phyloP scores from a whole-genome alignment of 2,888 invertebrate genomes.

The Aporophyla nigra region DNA sequence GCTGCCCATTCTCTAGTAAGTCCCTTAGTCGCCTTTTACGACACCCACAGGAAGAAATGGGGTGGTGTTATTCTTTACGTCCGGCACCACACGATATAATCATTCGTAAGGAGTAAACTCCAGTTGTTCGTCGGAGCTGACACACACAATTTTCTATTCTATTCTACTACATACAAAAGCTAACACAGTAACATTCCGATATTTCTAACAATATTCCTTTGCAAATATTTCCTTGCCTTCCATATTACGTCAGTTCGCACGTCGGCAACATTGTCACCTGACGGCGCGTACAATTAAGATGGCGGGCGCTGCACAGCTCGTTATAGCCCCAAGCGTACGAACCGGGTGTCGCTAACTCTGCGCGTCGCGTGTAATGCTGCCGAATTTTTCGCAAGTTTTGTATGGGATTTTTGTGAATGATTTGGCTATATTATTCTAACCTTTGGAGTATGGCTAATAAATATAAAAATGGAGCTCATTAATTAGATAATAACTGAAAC shows the following conservation, averaged over 20 bases:
- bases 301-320: constrained; percentile 43
- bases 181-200: constrained; percentile 1
- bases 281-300: constrained; percentile 47
- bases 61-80: no score
- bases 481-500: no score
- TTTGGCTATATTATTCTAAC: background rate
- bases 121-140: no score
- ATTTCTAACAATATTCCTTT: constrained; percentile 12
- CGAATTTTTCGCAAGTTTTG: constrained; percentile 19
- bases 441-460: no score
- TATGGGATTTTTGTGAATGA: background rate
- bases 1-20: no score
- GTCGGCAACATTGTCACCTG: constrained; percentile 41
- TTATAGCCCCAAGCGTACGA: constrained; percentile 47
- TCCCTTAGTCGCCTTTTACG: no score
- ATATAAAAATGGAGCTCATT: no score
- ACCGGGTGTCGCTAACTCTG: constrained; percentile 21
- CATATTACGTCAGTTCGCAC: constrained; percentile 20
- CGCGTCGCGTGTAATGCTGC: constrained; percentile 35
- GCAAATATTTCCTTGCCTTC: constrained; percentile 10
- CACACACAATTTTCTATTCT: no score
- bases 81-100: no score
- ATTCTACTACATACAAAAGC: background rate
- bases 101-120: no score
- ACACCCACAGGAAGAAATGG: no score